Evolutionary conservation across 2,888 invertebrate species (phyloP).

Genomic region (Mantis religiosa): DNA sequence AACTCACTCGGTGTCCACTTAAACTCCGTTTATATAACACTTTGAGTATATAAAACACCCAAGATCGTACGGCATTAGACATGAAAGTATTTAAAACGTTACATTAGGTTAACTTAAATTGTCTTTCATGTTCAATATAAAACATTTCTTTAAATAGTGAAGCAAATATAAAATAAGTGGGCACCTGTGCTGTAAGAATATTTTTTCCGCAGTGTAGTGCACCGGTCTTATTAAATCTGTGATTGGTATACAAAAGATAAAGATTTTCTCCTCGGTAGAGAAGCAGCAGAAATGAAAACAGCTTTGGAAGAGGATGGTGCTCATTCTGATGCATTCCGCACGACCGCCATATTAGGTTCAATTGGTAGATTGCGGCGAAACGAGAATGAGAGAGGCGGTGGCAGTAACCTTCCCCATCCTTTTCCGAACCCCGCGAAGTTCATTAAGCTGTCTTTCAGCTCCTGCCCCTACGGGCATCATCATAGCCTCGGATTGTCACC

Average conservation of each 20-base stretch:
- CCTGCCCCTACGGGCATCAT: neutral
- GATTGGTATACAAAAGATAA: neutral
- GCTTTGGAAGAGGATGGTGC: neutral
- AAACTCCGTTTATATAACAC: too few species aligned
- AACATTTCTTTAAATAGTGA: too few species aligned
- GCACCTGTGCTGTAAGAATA: too few species aligned
- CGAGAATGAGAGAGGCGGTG: neutral
- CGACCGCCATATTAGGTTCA: constrained; percentile 4
- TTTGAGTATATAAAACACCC: too few species aligned
- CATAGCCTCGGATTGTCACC: neutral
- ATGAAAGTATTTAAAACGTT: too few species aligned
- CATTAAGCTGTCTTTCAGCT: constrained; percentile 9
- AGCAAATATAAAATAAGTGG: too few species aligned
- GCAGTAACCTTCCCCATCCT: neutral
- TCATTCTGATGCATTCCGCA: constrained; percentile 4
- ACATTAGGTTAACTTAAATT: too few species aligned
- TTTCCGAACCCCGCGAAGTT: neutral
- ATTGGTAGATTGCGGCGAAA: neutral
- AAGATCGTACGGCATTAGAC: too few species aligned
- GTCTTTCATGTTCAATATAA: too few species aligned
- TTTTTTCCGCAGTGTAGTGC: too few species aligned
- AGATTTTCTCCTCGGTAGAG: neutral
- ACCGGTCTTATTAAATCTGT: neutral
- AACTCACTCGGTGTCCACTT: too few species aligned
- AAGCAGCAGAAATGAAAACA: neutral